Base-by-base conservation (phyloP, 1,140 invertebrate genomes). In the Eubasilissa regina region DNA sequence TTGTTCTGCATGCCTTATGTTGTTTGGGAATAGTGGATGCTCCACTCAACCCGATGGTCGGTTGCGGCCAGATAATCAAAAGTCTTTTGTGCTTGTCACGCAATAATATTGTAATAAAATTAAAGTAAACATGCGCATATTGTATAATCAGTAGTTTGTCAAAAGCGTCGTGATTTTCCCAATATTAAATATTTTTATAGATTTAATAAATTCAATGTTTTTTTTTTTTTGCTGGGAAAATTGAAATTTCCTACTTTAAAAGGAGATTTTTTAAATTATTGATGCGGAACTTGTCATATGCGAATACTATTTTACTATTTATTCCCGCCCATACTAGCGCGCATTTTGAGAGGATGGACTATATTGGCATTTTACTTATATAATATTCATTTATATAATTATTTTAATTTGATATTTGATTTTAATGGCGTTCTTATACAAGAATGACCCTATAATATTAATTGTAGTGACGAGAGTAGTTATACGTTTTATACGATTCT, bases 291-390 rank as follows among this genome's bases (percentile, higher is more conserved):
- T 58, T 58, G 21, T 58, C 21, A 21, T 58, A 58, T 15, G 62
- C 44, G 43, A 66, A 15, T 17, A 66, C 43, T 66, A 66, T 66
- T 66, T 44, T 66, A 45, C 51, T 70, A 70, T 70, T 70, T 70
- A 51, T 70, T 70, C 45, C 47, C 66, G 44, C 45, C 47, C 47
- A 17, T 70, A 51, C 51, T 70, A 51, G 17, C 66, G 17, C 66
- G 66, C 45, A 70, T 70, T 70, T 70, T 70, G 66, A 70, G 66
- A 70, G 48, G 47, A 70, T 51, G 66, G 66, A 70, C 66, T 70
- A 70, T 62, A 78, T 78, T 75, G 80, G 80, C 80, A 78, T 81
- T 81, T 81, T 81, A 81, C 80, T 81, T 81, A 81, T 81, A 21
- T 43, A 35, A 35, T 81, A 81, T 78, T 81, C 66, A 74, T 73